phyloP scores from a whole-genome alignment of 2,797 vertebrate species.

The Naso thynnoides region DNA sequence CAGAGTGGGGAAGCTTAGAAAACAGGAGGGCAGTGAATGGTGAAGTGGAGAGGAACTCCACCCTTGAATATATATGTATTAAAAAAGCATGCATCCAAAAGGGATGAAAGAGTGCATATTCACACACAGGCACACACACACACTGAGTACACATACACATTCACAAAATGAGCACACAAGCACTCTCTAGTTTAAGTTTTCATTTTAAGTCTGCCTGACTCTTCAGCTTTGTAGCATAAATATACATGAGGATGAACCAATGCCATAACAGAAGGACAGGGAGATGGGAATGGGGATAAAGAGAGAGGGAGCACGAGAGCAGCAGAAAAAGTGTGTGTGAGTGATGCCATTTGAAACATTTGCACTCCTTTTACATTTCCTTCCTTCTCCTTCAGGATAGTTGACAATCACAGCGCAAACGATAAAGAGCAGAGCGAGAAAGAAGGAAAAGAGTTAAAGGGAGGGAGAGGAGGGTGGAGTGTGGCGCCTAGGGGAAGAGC shows the following conservation, averaged over 20 bases:
- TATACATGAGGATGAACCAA: constrained; percentile 82
- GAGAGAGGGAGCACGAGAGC: constrained; percentile 8
- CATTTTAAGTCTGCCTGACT: constrained; percentile 77
- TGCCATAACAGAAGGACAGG: constrained; percentile 72
- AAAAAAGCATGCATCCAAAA: constrained; percentile 63
- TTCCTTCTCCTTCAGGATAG: constrained; percentile 38
- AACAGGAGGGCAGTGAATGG: constrained; percentile 54
- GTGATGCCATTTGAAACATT: constrained; percentile 58
- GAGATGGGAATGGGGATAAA: constrained; percentile 53
- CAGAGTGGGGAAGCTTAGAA: constrained; percentile 33
- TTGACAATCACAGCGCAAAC: constrained; percentile 40
- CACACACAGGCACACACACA: constrained; percentile 10
- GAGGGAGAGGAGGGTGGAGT: constrained; percentile 26
- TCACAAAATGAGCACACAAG: constrained; percentile 61
- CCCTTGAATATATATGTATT: constrained; percentile 71
- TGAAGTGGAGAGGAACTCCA: constrained; percentile 67
- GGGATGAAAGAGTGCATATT: constrained; percentile 63
- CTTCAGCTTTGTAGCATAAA: constrained; percentile 80
- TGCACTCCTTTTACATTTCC: constrained; percentile 29
- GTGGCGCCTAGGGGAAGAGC: constrained; percentile 43
- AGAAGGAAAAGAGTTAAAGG: background rate
- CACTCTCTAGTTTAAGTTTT: constrained; percentile 72
- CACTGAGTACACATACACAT: constrained; percentile 18
- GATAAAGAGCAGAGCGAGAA: constrained; percentile 24
- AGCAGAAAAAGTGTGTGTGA: constrained; percentile 3